Evolutionary conservation across 2,888 invertebrate species (phyloP).

Genomic region (Nymphalis c-album): DNA sequence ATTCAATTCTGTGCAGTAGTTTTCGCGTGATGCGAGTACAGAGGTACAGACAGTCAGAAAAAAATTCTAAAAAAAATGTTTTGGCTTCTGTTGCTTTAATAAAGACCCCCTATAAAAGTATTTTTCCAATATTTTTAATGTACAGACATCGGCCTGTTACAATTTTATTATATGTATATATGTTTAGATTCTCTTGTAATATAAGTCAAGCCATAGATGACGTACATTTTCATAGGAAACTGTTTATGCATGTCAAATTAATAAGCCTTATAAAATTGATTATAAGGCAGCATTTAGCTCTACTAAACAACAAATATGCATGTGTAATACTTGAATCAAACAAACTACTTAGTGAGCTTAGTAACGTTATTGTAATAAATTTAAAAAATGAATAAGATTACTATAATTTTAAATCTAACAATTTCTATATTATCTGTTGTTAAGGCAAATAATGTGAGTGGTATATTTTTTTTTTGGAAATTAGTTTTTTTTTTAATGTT

Average conservation of each 20-base stretch:
- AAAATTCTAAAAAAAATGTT: too few relatives aligned
- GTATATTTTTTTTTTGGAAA: not conserved
- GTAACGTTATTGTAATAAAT: constrained; percentile 14
- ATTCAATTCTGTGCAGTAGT: too few relatives aligned
- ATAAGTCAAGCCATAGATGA: too few relatives aligned
- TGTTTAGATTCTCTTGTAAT: not conserved
- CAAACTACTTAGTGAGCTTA: not conserved
- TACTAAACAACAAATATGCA: too few relatives aligned
- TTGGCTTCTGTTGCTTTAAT: too few relatives aligned
- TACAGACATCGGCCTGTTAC: too few relatives aligned
- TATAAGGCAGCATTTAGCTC: not conserved
- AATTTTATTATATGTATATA: too few relatives aligned
- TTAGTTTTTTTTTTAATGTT: not conserved
- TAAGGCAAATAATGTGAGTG: constrained; percentile 23
- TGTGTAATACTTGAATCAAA: not conserved
- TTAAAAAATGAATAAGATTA: constrained; percentile 25
- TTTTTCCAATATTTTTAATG: too few relatives aligned
- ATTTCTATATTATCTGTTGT: constrained; percentile 12
- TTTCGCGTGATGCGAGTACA: too few relatives aligned
- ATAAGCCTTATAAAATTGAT: constrained; percentile 8
- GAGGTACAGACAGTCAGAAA: too few relatives aligned
- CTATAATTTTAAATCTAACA: constrained; percentile 19
- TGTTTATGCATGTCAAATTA: constrained; percentile 17
- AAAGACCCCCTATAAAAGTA: too few relatives aligned
- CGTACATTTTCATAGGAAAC: not conserved